Base-by-base conservation (phyloP, 2,113 vertebrate genomes). In the Corythornis cristatus region DNA sequence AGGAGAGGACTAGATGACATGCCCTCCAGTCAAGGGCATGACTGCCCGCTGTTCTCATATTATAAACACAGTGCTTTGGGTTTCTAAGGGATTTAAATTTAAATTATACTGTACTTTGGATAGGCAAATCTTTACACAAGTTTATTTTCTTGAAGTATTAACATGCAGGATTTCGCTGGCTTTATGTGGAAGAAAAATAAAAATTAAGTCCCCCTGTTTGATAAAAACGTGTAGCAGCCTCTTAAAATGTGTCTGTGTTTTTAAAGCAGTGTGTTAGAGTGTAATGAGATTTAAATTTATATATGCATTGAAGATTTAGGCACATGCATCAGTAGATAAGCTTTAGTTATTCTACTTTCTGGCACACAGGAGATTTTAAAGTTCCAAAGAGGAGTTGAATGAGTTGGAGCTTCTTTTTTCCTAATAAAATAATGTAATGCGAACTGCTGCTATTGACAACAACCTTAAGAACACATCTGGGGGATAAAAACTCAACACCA, bases 1-100 rank as follows among this genome's bases (percentile, higher is more conserved):
- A 98, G 93, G 96, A 93, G 82, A 97, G 95, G 93, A 97, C 95
- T 97, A 77, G 96, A 97, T 97, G 97, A 98, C 96, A 97, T 98
- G 97, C 97, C 97, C 98, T 98, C 97, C 97, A 98, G 97, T 98
- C 97, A 98, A 98, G 98, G 98, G 97, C 97, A 98, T 71, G 96
- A 95, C 97, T 98, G 97, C 98, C 98, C 78, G 74, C 97, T 97
- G 96, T 97, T 98, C 96, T 93, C 61, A 83, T 97, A 97, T 98
- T 97, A 97, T 97, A 97, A 98, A 96, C 93, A 97, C 93, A 97
- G 91, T 95, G 84, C 93, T 97, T 94, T 93, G 83, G 67, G 76
- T 96, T 97, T 97, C 96, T 76, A 17, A 96, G 92, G 93, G 92
- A 97, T 97, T 97, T 96, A 97, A 97, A 97, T 98, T 97, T 97